Evolutionary conservation across 2,797 vertebrate genomes (phyloP).

Genomic region (Acanthurus leucopareius): DNA sequence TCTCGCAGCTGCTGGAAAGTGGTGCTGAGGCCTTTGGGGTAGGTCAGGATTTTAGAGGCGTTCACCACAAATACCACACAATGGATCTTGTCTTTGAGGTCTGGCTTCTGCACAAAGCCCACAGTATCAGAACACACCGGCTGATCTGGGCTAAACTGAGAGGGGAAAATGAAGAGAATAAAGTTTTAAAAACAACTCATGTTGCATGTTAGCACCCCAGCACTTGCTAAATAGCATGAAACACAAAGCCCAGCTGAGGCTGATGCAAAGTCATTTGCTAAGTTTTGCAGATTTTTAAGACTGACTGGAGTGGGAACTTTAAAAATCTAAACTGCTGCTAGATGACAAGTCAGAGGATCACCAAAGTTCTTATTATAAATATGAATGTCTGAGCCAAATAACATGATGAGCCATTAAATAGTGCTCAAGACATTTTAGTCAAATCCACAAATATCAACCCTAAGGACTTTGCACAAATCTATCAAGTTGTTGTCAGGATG

Average conservation of each 20-base stretch:
- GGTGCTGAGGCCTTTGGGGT: conserved; percentile 58
- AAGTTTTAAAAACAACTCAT: not conserved
- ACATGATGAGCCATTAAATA: too few species aligned
- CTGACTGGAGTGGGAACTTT: too few species aligned
- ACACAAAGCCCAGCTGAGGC: not conserved
- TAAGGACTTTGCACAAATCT: too few species aligned
- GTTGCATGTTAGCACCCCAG: not conserved
- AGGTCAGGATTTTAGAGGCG: conserved; percentile 65
- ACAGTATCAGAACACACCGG: conserved; percentile 72
- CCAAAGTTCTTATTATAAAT: too few species aligned
- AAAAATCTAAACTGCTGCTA: too few species aligned
- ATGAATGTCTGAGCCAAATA: too few species aligned
- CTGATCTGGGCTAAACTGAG: conserved; percentile 77
- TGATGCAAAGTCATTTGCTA: too few species aligned
- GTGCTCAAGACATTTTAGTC: too few species aligned
- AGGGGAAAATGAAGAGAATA: not conserved
- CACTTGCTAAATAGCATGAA: not conserved
- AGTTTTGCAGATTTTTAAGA: too few species aligned
- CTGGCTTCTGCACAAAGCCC: conserved; percentile 73
- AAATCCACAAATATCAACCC: too few species aligned
- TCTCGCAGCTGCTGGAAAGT: conserved; percentile 77
- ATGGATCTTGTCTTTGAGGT: conserved; percentile 75
- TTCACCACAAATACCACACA: conserved; percentile 84
- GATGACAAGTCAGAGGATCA: too few species aligned
- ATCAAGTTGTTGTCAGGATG: too few species aligned